Evolutionary conservation across 2,888 invertebrate genomes (phyloP).

Genomic region (Pristionchus mayeri): DNA sequence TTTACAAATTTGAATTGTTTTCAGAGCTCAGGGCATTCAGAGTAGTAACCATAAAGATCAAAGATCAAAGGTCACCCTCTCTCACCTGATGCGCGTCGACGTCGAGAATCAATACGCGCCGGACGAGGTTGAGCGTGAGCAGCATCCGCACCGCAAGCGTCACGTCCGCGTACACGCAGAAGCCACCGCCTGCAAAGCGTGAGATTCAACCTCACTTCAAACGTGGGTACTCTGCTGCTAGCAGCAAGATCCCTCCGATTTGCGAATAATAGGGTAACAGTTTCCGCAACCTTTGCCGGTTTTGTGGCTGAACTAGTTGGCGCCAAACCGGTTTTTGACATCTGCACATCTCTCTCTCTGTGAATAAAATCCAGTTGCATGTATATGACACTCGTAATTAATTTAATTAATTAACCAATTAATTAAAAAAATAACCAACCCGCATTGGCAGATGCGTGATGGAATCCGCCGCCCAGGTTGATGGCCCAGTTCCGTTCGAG

Average conservation of each 20-base stretch:
- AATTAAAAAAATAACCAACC: conserved; percentile 78
- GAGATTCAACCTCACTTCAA: background rate
- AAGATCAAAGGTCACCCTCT: conserved; percentile 20
- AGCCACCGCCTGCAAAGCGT: conserved; percentile 85
- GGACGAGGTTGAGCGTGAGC: conserved; percentile 78
- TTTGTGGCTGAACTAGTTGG: too few relatives aligned
- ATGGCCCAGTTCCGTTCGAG: conserved; percentile 89
- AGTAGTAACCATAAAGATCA: too few relatives aligned
- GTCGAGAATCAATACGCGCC: conserved; percentile 86
- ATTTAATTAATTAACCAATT: background rate
- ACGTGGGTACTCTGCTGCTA: background rate
- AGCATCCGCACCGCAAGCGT: conserved; percentile 85
- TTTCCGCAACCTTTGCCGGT: too few relatives aligned
- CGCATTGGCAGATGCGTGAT: conserved; percentile 86
- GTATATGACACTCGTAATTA: background rate
- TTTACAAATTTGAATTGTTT: too few relatives aligned
- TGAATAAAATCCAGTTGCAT: background rate
- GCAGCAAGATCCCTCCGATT: too few relatives aligned
- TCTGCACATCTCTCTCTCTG: too few relatives aligned
- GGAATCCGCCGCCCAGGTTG: conserved; percentile 92
- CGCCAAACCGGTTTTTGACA: too few relatives aligned
- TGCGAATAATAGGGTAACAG: too few relatives aligned
- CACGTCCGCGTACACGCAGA: conserved; percentile 89
- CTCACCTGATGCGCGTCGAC: conserved; percentile 90
- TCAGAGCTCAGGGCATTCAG: too few relatives aligned